Base-by-base conservation (phyloP, 2,113 vertebrate species). In the Pholis gunnellus region DNA sequence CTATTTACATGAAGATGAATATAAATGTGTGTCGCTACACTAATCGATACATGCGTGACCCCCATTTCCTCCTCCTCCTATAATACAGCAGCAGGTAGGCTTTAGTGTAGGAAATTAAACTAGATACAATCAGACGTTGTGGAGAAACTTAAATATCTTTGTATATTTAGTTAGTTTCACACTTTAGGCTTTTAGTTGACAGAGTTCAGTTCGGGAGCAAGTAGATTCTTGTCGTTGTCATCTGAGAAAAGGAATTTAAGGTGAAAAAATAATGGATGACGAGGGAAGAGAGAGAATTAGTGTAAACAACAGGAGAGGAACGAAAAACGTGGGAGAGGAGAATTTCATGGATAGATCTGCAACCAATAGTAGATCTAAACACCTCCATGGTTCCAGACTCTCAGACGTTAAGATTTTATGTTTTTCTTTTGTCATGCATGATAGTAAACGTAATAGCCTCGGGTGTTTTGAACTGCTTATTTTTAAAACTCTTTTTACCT, bases 11-110 rank as follows among this genome's bases (percentile, higher is more conserved):
- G 20, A 54, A 54, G 72, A 69, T 52, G 10, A 48, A 75, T 85
- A 73, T 72, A 71, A 31, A 63, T n/a, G 46, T 36, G 46, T 42
- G 31, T 63, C 46, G 18, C 25, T 42, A 11, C 52, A 17, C 29
- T 54, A 68, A 82, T 85, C 57, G 70, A 75, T 72, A 85, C 40
- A 48, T 27, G 65, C 22, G 59, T 79, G 65, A 86, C 70, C 65
- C 27, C 73, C 50, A 40, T 77, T 79, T 82, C 27, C 22, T 25
- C 36, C 29, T 67, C 31, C 17, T 78, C 52, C 7, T 38, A 4
- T 18, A 3, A 4, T 18, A 3, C 63, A 64, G 48, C 48, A 29
- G 40, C 42, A 42, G 20, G 64, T n/a, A 17, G 18, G 22, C 42
- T 60, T 44, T 20, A n/a, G 38, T 25, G 50, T 22, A 18, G 5